Percentiles rank a stretch among this genome's conserved stretches.
Conservation (phyloP, 2,113 vertebrate species). For the Falco punctatus region DNA sequence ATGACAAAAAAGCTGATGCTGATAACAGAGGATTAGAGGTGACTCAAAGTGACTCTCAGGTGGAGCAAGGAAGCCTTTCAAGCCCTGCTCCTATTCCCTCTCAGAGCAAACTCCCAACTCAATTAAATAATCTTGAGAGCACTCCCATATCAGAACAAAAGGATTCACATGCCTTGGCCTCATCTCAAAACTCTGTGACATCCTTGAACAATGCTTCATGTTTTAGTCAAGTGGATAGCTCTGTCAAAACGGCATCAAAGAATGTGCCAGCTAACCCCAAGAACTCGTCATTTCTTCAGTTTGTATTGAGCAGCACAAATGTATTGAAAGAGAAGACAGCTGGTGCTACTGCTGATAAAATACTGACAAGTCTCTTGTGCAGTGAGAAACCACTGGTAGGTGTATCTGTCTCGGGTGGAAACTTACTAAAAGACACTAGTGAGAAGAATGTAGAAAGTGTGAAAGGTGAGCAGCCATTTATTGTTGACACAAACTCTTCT, state of each 20-base stretch:
- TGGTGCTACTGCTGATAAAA: constrained; percentile 42
- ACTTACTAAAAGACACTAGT: background rate
- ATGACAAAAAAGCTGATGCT: background rate
- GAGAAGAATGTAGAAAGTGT: background rate
- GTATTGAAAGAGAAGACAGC: constrained; percentile 31
- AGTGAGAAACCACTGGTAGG: background rate
- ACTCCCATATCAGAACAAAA: background rate
- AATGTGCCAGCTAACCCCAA: background rate
- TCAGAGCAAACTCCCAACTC: background rate
- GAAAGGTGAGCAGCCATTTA: background rate
- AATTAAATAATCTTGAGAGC: background rate
- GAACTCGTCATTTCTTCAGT: constrained; percentile 37
- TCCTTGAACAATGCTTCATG: background rate
- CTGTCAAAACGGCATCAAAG: background rate
- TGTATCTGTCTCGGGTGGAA: background rate
- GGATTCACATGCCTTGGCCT: background rate
- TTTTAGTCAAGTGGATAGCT: background rate
- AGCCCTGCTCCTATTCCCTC: background rate
- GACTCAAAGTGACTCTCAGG: background rate
- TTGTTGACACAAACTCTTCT: background rate
- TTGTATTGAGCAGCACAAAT: constrained; percentile 46
- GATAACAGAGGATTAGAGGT: background rate
- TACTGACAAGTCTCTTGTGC: constrained; percentile 32
- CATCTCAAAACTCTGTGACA: background rate
- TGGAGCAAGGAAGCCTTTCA: constrained; percentile 16